Evolutionary conservation across 2,888 invertebrate species (phyloP), one percentile per base, ranked within the genome.

Genomic region (Nebria brevicollis): DNA sequence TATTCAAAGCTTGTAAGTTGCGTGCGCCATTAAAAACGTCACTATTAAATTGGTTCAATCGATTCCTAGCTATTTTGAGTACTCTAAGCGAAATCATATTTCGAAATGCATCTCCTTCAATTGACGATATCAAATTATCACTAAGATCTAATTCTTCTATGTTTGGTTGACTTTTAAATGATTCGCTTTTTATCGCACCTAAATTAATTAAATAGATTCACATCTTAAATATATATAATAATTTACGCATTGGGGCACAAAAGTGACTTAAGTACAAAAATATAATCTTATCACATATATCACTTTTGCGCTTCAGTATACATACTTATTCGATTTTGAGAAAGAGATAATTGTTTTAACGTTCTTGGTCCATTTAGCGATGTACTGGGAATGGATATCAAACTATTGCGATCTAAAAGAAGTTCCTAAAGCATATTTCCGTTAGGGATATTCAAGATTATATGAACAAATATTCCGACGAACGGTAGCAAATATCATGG

Each of bases 291-390:
- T 20, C 34, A 66, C n/a, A 20, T 1, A 43, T 54, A 54, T 34
- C 34, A 34, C 5, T 5, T 34, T 34, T 34, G 34, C 5, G 34
- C 1, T 34, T 34, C 34, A 20, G 42, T 78, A 66, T 70, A 87
- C 90, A 91, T 92, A 96, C 96, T 94, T 87, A 97, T 96, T 88
- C 94, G 92, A 88, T 97, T 97, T 86, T 93, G 92, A 84, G 93
- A 92, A 81, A 97, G 89, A 0, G 96, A 94, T 54, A 97, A 90
- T 82, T 94, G 90, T 87, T 92, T 92, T 82, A 97, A 90, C 41
- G 93, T 91, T 85, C 91, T 92, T 8, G 97, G 96, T 64, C 96
- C 96, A 86, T 96, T 96, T 26, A 97, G 89, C 0, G 96, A 95
- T 65, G 93, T 91, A 42, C 94, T 94, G 13, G 97, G 97, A 42